These are phyloP conservation scores for Odontesthes bonariensis DNA, from an alignment of 2,113 vertebrate species.

Conservation along the genomic window DNA sequence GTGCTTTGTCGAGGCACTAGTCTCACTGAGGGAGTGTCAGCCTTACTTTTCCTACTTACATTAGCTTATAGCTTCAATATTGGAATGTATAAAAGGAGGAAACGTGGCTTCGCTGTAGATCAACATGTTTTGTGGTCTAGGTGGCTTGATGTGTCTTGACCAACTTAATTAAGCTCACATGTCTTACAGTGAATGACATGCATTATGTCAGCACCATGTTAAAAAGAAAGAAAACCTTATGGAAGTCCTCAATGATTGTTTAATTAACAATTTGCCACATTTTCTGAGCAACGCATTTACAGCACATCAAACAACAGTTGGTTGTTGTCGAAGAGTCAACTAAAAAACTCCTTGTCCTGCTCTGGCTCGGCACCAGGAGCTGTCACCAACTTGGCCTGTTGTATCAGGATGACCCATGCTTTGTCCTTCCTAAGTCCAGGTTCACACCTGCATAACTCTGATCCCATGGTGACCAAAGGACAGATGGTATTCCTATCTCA, in stretches of 20 bases:
- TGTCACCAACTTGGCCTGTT: conserved; percentile 21
- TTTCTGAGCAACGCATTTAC: conserved; percentile 11
- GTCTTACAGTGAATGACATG: background rate
- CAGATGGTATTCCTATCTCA: conserved; percentile 48
- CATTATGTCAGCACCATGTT: background rate
- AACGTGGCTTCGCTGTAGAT: conserved; percentile 10
- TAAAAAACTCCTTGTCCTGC: conserved; percentile 12
- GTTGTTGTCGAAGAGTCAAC: background rate
- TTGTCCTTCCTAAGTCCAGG: conserved; percentile 22
- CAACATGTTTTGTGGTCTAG: conserved; percentile 9
- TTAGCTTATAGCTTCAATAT: conserved; percentile 43
- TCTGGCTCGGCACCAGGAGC: conserved; percentile 15
- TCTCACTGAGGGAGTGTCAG: conserved; percentile 68
- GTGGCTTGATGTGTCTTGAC: background rate
- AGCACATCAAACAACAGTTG: background rate
- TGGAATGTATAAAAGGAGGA: conserved; percentile 14
- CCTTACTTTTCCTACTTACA: conserved; percentile 37
- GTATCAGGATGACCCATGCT: conserved; percentile 44
- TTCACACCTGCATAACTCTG: conserved; percentile 42
- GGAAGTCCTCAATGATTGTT: background rate
- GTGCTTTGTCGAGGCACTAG: conserved; percentile 69
- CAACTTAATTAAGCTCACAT: background rate
- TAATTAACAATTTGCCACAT: background rate
- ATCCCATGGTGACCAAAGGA: conserved; percentile 34
- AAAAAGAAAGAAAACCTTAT: background rate